phyloP scores from a whole-genome alignment of 2,113 vertebrate genomes.

The Cyphomyrus plagiostoma region DNA sequence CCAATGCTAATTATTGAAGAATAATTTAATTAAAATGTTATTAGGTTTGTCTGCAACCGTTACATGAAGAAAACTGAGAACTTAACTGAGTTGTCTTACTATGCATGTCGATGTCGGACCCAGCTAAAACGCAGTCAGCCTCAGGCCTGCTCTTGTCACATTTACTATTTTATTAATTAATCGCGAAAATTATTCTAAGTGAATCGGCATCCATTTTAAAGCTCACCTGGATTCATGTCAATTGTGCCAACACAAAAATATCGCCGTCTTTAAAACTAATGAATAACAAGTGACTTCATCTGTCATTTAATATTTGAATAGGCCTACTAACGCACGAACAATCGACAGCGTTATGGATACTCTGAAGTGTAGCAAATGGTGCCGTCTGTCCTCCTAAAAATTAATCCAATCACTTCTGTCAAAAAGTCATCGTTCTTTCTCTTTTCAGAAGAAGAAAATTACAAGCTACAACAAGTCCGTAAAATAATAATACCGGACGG shows the following conservation, averaged over 20 bases:
- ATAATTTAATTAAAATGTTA: background rate
- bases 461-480: slow-evolving; percentile 37
- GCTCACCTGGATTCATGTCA: background rate
- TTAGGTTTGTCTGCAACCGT: background rate
- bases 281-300: slow-evolving; percentile 52
- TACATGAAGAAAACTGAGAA: background rate
- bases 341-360: slow-evolving; percentile 65
- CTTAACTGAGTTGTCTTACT: background rate
- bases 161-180: background rate
- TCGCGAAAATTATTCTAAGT: background rate
- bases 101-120: background rate
- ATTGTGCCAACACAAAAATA: slow-evolving; percentile 7
- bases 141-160: background rate
- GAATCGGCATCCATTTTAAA: background rate
- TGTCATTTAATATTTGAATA: background rate
- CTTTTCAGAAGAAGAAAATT: slow-evolving; percentile 62
- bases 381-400: slow-evolving; percentile 47
- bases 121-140: background rate
- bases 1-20: background rate
- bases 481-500: background rate
- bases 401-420: slow-evolving; percentile 39
- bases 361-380: slow-evolving; percentile 62
- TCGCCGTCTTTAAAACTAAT: slow-evolving; percentile 61
- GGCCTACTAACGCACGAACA: slow-evolving; percentile 31
- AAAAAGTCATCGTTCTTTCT: slow-evolving; percentile 61